Percentiles rank a stretch among this genome's conserved stretches.
phyloP scores from a whole-genome alignment of 2,888 invertebrate species.

The Drosophila longiperda region DNA sequence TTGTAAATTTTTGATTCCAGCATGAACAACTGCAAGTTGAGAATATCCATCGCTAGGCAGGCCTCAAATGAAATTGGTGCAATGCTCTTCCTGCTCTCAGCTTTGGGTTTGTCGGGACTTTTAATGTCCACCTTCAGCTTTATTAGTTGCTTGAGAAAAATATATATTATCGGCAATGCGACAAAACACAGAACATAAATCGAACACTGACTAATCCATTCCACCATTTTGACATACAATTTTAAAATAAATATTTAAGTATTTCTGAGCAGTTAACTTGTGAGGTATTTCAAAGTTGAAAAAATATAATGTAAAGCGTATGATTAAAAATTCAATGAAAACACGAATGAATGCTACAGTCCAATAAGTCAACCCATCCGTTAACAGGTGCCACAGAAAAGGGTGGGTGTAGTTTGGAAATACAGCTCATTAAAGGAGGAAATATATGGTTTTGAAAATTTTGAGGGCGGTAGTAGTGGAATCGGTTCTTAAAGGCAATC shows the following conservation, averaged over 20 bases:
- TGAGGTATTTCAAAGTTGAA: neutral
- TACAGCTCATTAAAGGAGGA: too few relatives aligned
- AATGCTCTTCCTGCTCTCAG: neutral
- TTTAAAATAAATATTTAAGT: neutral
- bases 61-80: neutral
- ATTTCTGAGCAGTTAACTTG: neutral
- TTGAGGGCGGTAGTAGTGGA: too few relatives aligned
- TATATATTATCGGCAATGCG: constrained; percentile 12
- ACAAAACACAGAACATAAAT: neutral
- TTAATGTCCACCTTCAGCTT: neutral
- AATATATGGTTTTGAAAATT: too few relatives aligned
- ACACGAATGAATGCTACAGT: neutral
- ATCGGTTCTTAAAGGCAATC: too few relatives aligned
- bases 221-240: neutral
- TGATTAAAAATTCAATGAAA: neutral
- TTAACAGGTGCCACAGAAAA: too few relatives aligned
- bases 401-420: neutral
- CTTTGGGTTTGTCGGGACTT: neutral
- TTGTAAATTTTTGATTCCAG: constrained; percentile 24
- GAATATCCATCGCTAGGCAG: constrained; percentile 7
- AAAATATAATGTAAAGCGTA: neutral
- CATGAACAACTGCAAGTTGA: constrained; percentile 15
- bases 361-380: neutral
- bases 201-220: constrained; percentile 1
- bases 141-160: neutral